phyloP scores from a whole-genome alignment of 2,888 invertebrate genomes.

The Orchesella flavescens region DNA sequence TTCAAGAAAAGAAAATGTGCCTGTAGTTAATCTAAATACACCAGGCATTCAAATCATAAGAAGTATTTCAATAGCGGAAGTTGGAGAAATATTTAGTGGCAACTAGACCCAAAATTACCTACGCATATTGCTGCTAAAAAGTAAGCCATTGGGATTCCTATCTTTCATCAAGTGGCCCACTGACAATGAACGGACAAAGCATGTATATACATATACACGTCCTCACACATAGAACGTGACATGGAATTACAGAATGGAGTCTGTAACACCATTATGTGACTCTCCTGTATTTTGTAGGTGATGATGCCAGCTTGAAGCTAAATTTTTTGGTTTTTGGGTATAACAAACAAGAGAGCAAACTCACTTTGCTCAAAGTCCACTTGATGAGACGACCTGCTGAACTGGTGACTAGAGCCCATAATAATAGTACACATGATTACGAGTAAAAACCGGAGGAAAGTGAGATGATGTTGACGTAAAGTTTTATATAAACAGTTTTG shows the following conservation, averaged over 20 bases:
- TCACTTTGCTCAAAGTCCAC: neutral
- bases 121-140: no score
- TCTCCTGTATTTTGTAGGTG: no score
- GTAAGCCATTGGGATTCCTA: neutral
- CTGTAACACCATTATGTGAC: no score
- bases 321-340: no score
- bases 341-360: no score
- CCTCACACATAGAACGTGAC: no score
- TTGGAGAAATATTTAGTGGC: slow-evolving; percentile 12
- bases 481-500: neutral
- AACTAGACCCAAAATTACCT: neutral
- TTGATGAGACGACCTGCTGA: slow-evolving; percentile 31
- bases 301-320: no score
- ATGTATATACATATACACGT: no score
- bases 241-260: no score
- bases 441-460: slow-evolving; percentile 51
- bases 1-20: neutral
- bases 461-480: slow-evolving; percentile 59
- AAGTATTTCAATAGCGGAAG: slow-evolving; percentile 21
- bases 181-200: no score
- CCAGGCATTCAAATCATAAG: neutral
- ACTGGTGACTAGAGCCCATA: slow-evolving; percentile 50
- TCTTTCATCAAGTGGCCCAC: neutral
- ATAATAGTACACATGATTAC: slow-evolving; percentile 56
- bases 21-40: neutral